Evolutionary conservation across 2,113 vertebrate species (phyloP).

Genomic region (Psittacula cyanocephala): DNA sequence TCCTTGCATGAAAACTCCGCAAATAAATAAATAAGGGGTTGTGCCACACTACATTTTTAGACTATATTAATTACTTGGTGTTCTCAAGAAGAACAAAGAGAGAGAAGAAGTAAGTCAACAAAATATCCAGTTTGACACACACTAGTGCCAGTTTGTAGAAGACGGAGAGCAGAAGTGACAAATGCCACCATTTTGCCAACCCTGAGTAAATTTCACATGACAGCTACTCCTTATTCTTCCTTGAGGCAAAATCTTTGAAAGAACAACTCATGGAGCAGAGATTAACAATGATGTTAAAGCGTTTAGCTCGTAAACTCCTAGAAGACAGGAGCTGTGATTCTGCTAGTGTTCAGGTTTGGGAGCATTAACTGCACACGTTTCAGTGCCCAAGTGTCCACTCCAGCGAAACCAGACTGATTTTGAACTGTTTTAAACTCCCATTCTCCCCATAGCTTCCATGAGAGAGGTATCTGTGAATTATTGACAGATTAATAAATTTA

Average conservation of each 20-base stretch:
- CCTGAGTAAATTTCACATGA: slow-evolving; percentile 51
- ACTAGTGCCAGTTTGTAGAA: background rate
- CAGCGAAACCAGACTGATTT: background rate
- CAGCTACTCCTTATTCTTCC: slow-evolving; percentile 27
- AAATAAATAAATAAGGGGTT: background rate
- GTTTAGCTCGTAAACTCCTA: background rate
- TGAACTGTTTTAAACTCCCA: background rate
- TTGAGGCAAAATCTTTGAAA: background rate
- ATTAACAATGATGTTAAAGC: slow-evolving; percentile 4
- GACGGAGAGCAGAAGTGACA: slow-evolving; percentile 44
- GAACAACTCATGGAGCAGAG: background rate
- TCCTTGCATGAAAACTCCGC: background rate
- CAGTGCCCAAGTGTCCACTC: background rate
- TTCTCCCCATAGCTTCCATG: background rate
- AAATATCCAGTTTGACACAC: background rate
- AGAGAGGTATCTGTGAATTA: background rate
- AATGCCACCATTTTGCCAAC: slow-evolving; percentile 36
- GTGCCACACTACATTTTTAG: background rate
- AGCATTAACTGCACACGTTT: background rate
- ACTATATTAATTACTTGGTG: background rate
- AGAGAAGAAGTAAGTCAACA: background rate
- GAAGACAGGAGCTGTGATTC: background rate
- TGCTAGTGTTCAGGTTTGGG: background rate
- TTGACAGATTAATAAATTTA: slow-evolving; percentile 8
- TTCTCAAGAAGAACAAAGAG: slow-evolving; percentile 21